These are phyloP conservation scores for Pseudeuparius sepicola DNA, from an alignment of 2,888 invertebrate genomes.

Conservation along the genomic window DNA sequence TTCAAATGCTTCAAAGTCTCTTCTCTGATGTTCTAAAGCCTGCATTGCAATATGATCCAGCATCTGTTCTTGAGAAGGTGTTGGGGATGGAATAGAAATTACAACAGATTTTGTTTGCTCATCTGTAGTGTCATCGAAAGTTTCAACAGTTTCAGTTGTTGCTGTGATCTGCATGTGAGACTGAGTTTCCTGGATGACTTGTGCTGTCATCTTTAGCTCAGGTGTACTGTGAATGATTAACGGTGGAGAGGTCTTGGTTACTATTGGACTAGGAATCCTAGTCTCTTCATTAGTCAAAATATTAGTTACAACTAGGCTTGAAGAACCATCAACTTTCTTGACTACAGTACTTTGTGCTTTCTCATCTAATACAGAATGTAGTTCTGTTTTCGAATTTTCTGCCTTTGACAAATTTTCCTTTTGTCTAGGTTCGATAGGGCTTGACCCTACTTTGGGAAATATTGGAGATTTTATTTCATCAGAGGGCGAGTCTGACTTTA, in stretches of 20 bases:
- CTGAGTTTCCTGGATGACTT: conserved; percentile 36
- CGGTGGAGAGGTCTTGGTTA: conserved; percentile 29
- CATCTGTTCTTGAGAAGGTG: conserved; percentile 54
- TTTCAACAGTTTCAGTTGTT: conserved; percentile 45
- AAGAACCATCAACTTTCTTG: background rate
- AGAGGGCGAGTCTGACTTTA: conserved; percentile 25
- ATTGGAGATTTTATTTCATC: conserved; percentile 23
- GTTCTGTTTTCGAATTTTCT: background rate
- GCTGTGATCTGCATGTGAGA: conserved; percentile 32
- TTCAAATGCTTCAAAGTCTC: conserved; percentile 54
- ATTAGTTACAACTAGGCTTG: conserved; percentile 29
- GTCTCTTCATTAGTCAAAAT: conserved; percentile 38
- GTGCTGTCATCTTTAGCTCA: conserved; percentile 39
- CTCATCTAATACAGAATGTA: conserved; percentile 1
- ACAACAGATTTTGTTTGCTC: conserved; percentile 55
- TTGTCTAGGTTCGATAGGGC: conserved; percentile 3
- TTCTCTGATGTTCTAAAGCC: conserved; percentile 44
- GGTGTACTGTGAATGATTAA: conserved; percentile 35
- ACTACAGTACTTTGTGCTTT: background rate
- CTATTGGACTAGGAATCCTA: conserved; percentile 30
- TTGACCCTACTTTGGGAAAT: conserved; percentile 17
- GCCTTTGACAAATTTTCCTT: background rate
- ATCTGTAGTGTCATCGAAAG: conserved; percentile 48
- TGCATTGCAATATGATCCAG: conserved; percentile 53
- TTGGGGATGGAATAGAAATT: conserved; percentile 56